These are phyloP conservation scores for Cephus runcator DNA, from an alignment of 2,888 invertebrate genomes.

Conservation along the genomic window DNA sequence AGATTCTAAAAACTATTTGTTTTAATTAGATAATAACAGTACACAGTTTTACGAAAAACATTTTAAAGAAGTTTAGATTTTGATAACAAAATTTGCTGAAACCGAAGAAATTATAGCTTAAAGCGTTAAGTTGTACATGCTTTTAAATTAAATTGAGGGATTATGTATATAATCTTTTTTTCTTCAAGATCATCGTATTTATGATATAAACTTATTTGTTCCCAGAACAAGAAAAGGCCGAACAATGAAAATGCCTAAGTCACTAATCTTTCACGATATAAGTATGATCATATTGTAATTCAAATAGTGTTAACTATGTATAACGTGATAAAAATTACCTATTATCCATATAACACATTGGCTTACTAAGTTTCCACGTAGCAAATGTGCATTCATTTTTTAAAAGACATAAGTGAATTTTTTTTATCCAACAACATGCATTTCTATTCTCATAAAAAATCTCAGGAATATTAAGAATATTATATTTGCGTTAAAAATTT, in stretches of 20 bases:
- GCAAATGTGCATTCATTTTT: neutral
- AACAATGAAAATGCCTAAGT: slow-evolving; percentile 56
- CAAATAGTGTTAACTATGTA: slow-evolving; percentile 28
- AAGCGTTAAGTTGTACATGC: neutral
- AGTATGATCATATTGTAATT: slow-evolving; percentile 43
- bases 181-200: neutral
- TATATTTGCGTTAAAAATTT: neutral
- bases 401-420: neutral
- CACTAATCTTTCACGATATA: slow-evolving; percentile 18
- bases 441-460: neutral
- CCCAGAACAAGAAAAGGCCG: slow-evolving; percentile 56
- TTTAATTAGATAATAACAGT: neutral
- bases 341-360: neutral
- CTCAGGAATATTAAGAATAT: neutral
- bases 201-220: slow-evolving; percentile 13
- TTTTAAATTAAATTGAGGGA: neutral
- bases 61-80: neutral
- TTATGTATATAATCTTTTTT: neutral
- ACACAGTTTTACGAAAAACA: neutral
- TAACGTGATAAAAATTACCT: neutral
- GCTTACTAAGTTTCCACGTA: neutral
- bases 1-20: no score
- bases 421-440: neutral
- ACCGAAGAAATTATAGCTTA: neutral
- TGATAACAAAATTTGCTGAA: neutral